These are phyloP conservation scores for Aquatica leii DNA, from an alignment of 2,888 invertebrate species.

Conservation along the genomic window DNA sequence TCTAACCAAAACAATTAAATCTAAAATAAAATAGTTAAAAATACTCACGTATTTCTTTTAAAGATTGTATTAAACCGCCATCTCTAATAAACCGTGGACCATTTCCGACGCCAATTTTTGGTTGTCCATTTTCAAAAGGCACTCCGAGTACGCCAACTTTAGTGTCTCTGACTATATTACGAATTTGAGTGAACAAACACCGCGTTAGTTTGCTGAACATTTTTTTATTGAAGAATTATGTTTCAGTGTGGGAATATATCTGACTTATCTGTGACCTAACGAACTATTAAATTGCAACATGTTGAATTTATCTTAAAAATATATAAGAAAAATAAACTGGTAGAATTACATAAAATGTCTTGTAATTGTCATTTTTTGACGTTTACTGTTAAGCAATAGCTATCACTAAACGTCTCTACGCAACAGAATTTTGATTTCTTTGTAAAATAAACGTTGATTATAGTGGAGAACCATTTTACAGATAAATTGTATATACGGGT, in stretches of 20 bases:
- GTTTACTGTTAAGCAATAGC: too few relatives aligned
- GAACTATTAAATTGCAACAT: slow-evolving; percentile 22
- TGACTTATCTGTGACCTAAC: slow-evolving; percentile 17
- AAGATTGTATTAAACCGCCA: slow-evolving; percentile 69
- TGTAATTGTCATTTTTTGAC: too few relatives aligned
- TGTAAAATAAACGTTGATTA: too few relatives aligned
- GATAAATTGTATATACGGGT: too few relatives aligned
- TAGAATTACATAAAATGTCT: too few relatives aligned
- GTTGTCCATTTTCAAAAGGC: slow-evolving; percentile 81
- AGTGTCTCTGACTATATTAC: slow-evolving; percentile 13
- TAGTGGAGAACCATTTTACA: too few relatives aligned
- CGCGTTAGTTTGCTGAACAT: slow-evolving; percentile 17
- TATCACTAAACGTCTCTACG: too few relatives aligned
- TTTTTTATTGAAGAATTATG: neutral
- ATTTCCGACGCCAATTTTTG: slow-evolving; percentile 73
- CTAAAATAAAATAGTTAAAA: neutral
- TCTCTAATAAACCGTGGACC: slow-evolving; percentile 74
- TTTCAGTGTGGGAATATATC: neutral
- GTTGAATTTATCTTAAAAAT: neutral
- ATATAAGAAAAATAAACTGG: too few relatives aligned
- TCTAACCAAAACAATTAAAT: too few relatives aligned
- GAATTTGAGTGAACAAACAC: slow-evolving; percentile 10
- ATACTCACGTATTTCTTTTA: slow-evolving; percentile 69
- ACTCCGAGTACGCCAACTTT: slow-evolving; percentile 81
- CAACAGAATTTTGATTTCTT: too few relatives aligned